phyloP scores from a whole-genome alignment of 2,797 vertebrate genomes.

The Liasis olivaceus region DNA sequence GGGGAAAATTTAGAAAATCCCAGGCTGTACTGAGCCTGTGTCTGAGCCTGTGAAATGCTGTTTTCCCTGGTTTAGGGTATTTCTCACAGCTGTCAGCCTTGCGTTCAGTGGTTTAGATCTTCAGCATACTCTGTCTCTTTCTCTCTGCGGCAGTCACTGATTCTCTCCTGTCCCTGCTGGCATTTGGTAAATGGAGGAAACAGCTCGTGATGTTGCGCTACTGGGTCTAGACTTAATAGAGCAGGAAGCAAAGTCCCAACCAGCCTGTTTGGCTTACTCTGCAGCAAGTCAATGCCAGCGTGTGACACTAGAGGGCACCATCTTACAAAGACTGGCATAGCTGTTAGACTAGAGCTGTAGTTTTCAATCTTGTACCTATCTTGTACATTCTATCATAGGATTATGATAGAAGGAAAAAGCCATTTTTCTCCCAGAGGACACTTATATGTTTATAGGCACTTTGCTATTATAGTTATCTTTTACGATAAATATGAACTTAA shows the following conservation, averaged over 20 bases:
- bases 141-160: not conserved
- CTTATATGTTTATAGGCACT: not conserved
- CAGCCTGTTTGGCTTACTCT: not conserved
- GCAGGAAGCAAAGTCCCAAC: not conserved
- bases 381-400: not conserved
- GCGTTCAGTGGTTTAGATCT: not conserved
- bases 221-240: conserved; percentile 3
- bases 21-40: not conserved
- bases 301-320: conserved; percentile 7
- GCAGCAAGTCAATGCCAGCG: too few relatives aligned
- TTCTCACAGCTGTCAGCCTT: not conserved
- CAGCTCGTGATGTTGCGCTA: not conserved
- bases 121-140: not conserved
- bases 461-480: not conserved
- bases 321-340: not conserved
- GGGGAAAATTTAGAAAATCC: not conserved
- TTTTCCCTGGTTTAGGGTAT: not conserved
- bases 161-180: conserved; percentile 10
- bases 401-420: not conserved
- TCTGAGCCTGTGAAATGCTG: not conserved
- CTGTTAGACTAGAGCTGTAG: not conserved
- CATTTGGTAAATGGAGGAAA: conserved; percentile 9
- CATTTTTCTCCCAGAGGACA: not conserved
- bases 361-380: not conserved
- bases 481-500: not conserved